A percentile compares a stretch with the other conserved stretches of the same genome.
Evolutionary conservation across 2,113 vertebrate genomes (phyloP).

Genomic region (Maccullochella peelii): DNA sequence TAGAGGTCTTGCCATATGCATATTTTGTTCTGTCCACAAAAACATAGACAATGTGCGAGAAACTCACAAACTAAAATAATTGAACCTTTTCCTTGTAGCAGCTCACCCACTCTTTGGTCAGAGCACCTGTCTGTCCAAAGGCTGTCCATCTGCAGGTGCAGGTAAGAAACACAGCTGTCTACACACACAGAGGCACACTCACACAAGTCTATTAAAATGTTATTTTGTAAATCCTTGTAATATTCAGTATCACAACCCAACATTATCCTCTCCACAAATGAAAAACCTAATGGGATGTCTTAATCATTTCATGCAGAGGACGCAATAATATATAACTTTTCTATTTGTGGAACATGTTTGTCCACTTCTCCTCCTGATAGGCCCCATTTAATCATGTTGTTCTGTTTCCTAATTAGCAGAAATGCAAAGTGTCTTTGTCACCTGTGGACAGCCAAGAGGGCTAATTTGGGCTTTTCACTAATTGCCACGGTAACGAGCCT

Average conservation of each 20-base stretch:
- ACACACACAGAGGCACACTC: slow-evolving; percentile 15
- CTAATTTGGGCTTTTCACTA: slow-evolving; percentile 87
- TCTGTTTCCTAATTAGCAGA: slow-evolving; percentile 86
- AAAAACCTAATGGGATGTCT: slow-evolving; percentile 68
- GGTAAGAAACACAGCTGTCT: slow-evolving; percentile 50
- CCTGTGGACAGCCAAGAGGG: slow-evolving; percentile 86
- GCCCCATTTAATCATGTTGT: slow-evolving; percentile 83
- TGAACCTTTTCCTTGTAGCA: slow-evolving; percentile 20
- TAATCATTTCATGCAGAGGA: slow-evolving; percentile 74
- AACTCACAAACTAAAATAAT: slow-evolving; percentile 23
- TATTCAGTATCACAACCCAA: slow-evolving; percentile 48
- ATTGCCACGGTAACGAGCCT: slow-evolving; percentile 88
- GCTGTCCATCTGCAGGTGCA: slow-evolving; percentile 53
- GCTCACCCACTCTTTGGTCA: slow-evolving; percentile 28
- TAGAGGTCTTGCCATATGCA: slow-evolving; percentile 49
- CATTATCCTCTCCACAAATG: slow-evolving; percentile 59
- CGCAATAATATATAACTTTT: slow-evolving; percentile 71
- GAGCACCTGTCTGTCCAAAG: slow-evolving; percentile 31
- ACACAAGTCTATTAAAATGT: slow-evolving; percentile 40
- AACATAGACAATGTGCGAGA: slow-evolving; percentile 38
- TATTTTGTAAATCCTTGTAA: slow-evolving; percentile 47
- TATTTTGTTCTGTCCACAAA: slow-evolving; percentile 47
- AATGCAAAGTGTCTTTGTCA: slow-evolving; percentile 86
- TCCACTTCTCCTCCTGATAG: slow-evolving; percentile 78
- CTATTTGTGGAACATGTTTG: slow-evolving; percentile 79